Percentiles rank a stretch among this genome's conserved stretches.
Evolutionary conservation across 2,113 vertebrate genomes (phyloP).

Genomic region (Poecile atricapillus): DNA sequence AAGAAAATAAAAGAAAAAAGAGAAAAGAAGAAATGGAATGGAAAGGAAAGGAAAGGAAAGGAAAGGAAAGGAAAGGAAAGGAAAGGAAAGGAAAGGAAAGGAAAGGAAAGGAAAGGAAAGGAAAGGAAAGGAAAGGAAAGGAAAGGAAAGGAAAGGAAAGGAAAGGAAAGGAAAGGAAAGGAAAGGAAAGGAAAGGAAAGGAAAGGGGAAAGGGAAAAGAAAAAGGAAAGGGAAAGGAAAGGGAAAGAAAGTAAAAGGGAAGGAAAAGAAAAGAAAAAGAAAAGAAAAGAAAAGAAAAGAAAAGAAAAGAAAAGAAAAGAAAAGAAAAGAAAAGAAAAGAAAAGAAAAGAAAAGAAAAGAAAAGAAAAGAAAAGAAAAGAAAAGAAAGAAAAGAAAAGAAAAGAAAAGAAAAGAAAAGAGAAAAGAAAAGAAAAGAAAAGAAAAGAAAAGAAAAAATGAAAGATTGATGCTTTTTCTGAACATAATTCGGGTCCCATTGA

Average conservation of each 20-base stretch:
- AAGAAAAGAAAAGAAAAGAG: not conserved
- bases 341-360: not conserved
- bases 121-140: too few species aligned
- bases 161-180: not conserved
- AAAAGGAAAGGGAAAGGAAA: too few species aligned
- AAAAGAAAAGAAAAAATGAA: not conserved
- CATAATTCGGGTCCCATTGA: not conserved
- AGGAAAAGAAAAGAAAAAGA: not conserved
- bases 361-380: too few species aligned
- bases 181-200: too few species aligned
- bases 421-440: too few species aligned
- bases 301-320: not conserved
- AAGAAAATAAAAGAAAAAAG: not conserved
- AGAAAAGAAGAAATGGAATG: too few species aligned
- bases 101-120: not conserved
- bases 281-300: not conserved
- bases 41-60: too few species aligned
- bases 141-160: too few species aligned
- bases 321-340: not conserved
- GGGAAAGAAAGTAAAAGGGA: too few species aligned
- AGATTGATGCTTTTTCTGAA: not conserved
- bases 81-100: not conserved
- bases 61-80: too few species aligned
- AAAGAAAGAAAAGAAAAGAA: not conserved
- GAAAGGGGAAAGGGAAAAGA: not conserved